Percentiles rank a stretch among this genome's conserved stretches.
phyloP scores from a whole-genome alignment of 2,113 vertebrate genomes.

The Todiramphus chloris region DNA sequence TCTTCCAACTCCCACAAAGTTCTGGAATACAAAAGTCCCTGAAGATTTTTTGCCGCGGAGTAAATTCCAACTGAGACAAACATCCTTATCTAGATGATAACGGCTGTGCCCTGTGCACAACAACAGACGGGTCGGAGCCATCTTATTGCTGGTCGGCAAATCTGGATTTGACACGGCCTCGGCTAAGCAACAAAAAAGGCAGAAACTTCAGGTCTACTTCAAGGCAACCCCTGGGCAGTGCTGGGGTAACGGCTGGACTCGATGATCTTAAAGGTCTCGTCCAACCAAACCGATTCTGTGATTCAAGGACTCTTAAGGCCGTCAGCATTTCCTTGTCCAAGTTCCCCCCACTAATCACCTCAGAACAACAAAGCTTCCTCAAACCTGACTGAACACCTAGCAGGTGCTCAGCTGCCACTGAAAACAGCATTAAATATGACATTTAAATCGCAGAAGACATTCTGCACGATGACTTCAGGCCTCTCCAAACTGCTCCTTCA shows the following conservation, averaged over 20 bases:
- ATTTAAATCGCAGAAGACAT: neutral
- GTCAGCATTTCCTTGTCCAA: neutral
- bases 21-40: neutral
- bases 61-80: neutral
- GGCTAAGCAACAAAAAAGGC: accelerated
- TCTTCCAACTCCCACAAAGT: neutral
- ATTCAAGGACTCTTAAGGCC: accelerated
- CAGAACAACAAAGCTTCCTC: neutral
- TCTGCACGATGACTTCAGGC: neutral
- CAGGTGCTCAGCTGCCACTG: neutral
- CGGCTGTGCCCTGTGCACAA: neutral
- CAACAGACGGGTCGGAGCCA: neutral
- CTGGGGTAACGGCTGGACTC: neutral
- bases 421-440: accelerated
- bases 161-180: no score
- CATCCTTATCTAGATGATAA: accelerated
- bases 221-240: neutral
- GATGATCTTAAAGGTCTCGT: neutral
- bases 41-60: neutral
- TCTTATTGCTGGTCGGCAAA: neutral
- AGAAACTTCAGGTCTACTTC: neutral
- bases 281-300: no score
- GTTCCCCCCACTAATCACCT: neutral
- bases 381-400: accelerated
- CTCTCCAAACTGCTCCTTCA: accelerated